phyloP scores from a whole-genome alignment of 2,797 vertebrate genomes.

The Paedocypris micromegethes region DNA sequence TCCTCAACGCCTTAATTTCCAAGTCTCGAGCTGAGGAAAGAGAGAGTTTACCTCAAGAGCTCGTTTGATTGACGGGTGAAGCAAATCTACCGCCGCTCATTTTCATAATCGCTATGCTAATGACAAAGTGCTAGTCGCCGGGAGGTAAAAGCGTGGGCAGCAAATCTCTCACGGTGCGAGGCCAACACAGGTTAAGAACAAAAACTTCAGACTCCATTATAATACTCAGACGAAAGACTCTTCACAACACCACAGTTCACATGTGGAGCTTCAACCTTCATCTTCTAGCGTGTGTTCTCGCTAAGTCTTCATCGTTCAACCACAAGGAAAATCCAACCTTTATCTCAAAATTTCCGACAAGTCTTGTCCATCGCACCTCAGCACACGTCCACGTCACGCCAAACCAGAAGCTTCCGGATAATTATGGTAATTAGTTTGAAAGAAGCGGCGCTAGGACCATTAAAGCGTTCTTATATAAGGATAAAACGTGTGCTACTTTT shows the following conservation, averaged over 20 bases:
- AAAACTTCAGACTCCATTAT: slow-evolving; percentile 34
- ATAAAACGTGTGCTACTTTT: slow-evolving; percentile 22
- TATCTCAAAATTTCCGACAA: neutral
- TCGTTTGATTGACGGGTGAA: slow-evolving; percentile 36
- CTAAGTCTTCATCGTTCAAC: no score
- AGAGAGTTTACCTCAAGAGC: neutral
- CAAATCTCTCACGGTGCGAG: slow-evolving; percentile 16
- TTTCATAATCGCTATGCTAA: slow-evolving; percentile 39
- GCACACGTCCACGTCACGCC: slow-evolving; percentile 2
- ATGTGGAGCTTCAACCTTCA: slow-evolving; percentile 1
- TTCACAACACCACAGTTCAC: slow-evolving; percentile 10
- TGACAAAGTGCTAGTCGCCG: slow-evolving; percentile 43
- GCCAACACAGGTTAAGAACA: slow-evolving; percentile 29
- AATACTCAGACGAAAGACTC: slow-evolving; percentile 16
- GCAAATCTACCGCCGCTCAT: slow-evolving; percentile 24
- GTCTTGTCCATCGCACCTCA: neutral
- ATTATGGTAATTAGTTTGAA: slow-evolving; percentile 44
- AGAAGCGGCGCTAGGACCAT: slow-evolving; percentile 21
- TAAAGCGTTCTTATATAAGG: slow-evolving; percentile 40
- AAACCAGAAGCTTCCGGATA: slow-evolving; percentile 31
- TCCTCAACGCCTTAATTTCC: no score
- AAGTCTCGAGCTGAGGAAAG: no score
- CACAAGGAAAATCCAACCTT: no score
- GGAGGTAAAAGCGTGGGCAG: slow-evolving; percentile 31
- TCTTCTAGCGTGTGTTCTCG: no score